Evolutionary conservation across 35 echinoderm and acorn worm genomes (phyloP).

Genomic region (Diadema setosum): DNA sequence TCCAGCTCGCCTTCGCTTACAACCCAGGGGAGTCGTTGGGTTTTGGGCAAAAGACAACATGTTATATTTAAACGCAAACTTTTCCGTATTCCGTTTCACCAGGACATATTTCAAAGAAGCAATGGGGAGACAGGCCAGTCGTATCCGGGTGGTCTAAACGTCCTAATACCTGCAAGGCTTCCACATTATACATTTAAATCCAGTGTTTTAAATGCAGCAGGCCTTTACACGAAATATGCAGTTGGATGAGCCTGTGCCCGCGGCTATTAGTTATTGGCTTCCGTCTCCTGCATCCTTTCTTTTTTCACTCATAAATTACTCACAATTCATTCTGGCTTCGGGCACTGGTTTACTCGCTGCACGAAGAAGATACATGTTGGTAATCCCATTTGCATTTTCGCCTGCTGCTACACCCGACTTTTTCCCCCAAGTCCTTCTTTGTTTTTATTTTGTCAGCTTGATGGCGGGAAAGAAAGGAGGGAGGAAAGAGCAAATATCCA

Average conservation of each 20-base stretch:
- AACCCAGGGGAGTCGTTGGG: conserved; percentile 6
- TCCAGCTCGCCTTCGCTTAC: neutral
- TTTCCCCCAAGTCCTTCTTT: no score
- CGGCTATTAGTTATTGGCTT: neutral
- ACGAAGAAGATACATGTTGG: neutral
- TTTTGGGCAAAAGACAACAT: neutral
- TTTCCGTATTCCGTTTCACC: conserved; percentile 3
- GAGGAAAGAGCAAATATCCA: neutral
- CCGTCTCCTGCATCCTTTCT: neutral
- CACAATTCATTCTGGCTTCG: neutral
- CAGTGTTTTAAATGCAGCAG: conserved; percentile 22
- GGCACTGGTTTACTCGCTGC: neutral
- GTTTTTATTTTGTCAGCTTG: neutral
- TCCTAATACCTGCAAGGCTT: neutral
- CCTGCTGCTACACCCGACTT: neutral
- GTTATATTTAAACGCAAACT: conserved; percentile 26
- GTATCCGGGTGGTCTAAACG: neutral
- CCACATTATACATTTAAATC: conserved; percentile 28
- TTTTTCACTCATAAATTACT: neutral
- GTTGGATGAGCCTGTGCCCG: neutral
- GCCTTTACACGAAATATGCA: conserved; percentile 7
- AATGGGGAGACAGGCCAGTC: neutral
- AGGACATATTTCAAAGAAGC: neutral
- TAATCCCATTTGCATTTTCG: conserved; percentile 8
- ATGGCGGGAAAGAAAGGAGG: neutral